Conservation (phyloP, 2,797 vertebrate species). For the Acanthopagrus latus region DNA sequence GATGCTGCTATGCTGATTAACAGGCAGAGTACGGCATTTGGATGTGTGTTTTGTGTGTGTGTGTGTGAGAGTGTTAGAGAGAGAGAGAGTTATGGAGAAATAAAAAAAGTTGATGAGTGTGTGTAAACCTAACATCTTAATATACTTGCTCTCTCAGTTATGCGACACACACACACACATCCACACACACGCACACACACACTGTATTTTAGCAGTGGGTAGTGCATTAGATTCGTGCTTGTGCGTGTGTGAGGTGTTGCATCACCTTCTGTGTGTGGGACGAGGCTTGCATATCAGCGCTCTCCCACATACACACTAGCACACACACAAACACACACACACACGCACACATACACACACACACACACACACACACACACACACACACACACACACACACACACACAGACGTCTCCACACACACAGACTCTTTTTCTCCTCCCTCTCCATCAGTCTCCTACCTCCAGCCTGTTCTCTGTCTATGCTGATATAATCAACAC, state of each 20-base stretch:
- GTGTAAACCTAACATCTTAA: constrained; percentile 37
- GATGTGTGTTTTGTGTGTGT: constrained; percentile 8
- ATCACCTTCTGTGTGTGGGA: constrained; percentile 79
- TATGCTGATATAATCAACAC: constrained; percentile 62
- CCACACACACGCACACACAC: constrained; percentile 22
- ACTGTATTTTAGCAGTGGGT: constrained; percentile 26
- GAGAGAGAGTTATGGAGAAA: not conserved
- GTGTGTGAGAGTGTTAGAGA: not conserved
- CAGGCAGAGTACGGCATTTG: constrained; percentile 13
- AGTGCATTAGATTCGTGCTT: constrained; percentile 46
- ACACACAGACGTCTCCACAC: constrained; percentile 46
- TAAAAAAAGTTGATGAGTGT: constrained; percentile 15
- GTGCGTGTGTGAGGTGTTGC: constrained; percentile 73
- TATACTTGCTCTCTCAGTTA: not conserved
- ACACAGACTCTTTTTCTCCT: constrained; percentile 21
- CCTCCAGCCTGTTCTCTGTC: constrained; percentile 61
- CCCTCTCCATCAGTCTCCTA: constrained; percentile 52
- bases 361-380: constrained; percentile 39
- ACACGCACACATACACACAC: constrained; percentile 29
- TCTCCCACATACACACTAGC: constrained; percentile 56
- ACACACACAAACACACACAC: constrained; percentile 38
- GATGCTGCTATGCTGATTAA: constrained; percentile 51
- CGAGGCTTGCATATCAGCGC: constrained; percentile 69
- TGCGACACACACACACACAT: not conserved
- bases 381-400: constrained; percentile 31